Base-by-base conservation (phyloP, 2,797 vertebrate species). In the Nasua narica region DNA sequence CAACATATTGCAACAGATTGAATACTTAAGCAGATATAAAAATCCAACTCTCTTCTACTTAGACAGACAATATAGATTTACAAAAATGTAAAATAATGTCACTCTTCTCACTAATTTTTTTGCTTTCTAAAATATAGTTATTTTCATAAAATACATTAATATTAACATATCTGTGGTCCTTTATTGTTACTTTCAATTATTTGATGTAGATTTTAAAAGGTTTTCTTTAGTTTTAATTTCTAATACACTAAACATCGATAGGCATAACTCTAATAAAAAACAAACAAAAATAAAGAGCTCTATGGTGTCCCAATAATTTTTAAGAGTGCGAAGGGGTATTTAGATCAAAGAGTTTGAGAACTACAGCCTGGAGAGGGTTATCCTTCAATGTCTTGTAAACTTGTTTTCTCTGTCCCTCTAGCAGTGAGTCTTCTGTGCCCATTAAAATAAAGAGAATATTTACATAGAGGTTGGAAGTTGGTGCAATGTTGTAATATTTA, bases 401-500 rank as follows among this genome's bases (percentile, higher is more conserved):
- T 40, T 18, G 0, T 9, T 27, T 95, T 95, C 69, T 54, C 25
- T 92, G 37, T 58, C 69, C 65, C 65, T 89, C 0, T 0, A 87
- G 69, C 58, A 96, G 27, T 60, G 32, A 35, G 74, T 92, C 91
- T 97, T 43, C 81, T 4, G 27, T 83, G 87, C 69, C 83, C 0
- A 0, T 89, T 95, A 65, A 81, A 97, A 60, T 69, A 90, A 54
- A 96, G 78, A 94, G 84, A 81, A 91, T 25, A 81, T 60, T 62
- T 81, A 85, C 67, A 96, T 79, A 85, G 58, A 90, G 54, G 37
- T 32, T 79, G 65, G 91, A 94, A 78, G 10, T 43, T 9, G 69
- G 97, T 52, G 77, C 81, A 91, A 85, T 65, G 76, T 82, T 91
- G 81, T n/a, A 83, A 91, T 84, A 89, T 94, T 95, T 91, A 81